phyloP scores from a whole-genome alignment of 2,888 invertebrate genomes.

The Brenthis daphne region DNA sequence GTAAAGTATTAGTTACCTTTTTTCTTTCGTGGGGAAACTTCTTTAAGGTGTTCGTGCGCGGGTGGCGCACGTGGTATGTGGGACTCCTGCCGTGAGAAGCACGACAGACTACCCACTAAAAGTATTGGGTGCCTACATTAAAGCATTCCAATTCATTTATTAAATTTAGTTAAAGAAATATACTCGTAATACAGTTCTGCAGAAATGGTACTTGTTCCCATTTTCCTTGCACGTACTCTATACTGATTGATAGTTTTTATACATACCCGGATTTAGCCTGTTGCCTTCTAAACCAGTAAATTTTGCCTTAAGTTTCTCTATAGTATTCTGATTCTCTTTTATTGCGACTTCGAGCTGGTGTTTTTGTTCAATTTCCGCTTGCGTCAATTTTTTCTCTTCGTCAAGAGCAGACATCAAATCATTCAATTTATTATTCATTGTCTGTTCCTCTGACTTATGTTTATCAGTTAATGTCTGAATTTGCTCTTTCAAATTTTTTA shows the following conservation, averaged over 20 bases:
- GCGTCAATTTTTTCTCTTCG: constrained; percentile 50
- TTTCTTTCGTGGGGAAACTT: no score
- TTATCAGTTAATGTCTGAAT: constrained; percentile 56
- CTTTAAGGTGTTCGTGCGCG: no score
- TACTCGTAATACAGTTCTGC: not conserved
- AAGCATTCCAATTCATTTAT: not conserved
- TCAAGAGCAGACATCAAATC: constrained; percentile 54
- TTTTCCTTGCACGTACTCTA: no score
- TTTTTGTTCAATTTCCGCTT: constrained; percentile 56
- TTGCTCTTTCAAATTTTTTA: constrained; percentile 61
- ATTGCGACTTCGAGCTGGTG: constrained; percentile 51
- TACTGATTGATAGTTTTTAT: not conserved
- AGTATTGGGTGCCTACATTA: not conserved
- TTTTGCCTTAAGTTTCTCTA: constrained; percentile 62
- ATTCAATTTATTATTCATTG: constrained; percentile 59
- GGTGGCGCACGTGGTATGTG: no score
- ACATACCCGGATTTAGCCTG: constrained; percentile 62
- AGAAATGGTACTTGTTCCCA: no score
- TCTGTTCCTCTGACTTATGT: constrained; percentile 57
- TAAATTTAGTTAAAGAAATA: not conserved
- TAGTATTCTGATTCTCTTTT: constrained; percentile 49
- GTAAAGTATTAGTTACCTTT: not conserved
- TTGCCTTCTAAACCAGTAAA: constrained; percentile 61
- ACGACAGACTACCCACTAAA: no score
- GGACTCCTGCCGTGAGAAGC: no score